Evolutionary conservation across 2,797 vertebrate species (phyloP), one percentile per base, ranked within the genome.

Genomic region (Rhadinocentrus ornatus): DNA sequence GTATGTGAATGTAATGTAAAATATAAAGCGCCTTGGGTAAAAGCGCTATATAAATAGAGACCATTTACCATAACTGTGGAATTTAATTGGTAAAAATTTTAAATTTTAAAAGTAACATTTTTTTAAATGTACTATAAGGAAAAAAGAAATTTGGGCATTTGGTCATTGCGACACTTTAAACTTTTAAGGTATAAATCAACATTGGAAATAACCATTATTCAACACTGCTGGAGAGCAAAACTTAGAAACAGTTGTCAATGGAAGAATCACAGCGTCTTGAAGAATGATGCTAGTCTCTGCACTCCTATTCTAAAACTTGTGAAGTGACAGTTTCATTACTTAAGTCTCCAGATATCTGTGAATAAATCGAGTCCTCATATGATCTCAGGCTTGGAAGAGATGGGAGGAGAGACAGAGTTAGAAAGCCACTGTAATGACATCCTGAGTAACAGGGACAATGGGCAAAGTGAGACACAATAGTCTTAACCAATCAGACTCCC

Each of bases 401-500:
- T 52, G 73, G 37, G 65, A 56, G 73, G 32, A 35, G 70, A 66
- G 59, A 71, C 62, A 69, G 69, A 68, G 75, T 72, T 39, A 60
- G 56, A 80, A 69, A 81, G 80, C 57, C 67, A 27, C 85, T 86
- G 83, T 84, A 88, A 89, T 86, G 87, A 91, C 90, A 92, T 92
- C 88, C 87, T 86, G 80, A 75, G 83, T 87, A 89, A 87, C 85
- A 85, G 80, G 81, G 84, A 87, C 86, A 93, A 91, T 83, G 87
- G 88, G 64, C 86, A 90, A 92, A 93, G 88, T 92, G 86, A 88
- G 92, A 89, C 90, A 94, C 91, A 94, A 94, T 93, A 89, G 92
- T 91, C 92, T 94, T 94, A 94, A 93, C 93, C 91, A 94, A 94
- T 94, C 93, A 94, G 89, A 91, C 91, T 80, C 85, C 86, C 90